Conservation (phyloP, 2,113 vertebrate species). For the Catharus fuscescens region DNA sequence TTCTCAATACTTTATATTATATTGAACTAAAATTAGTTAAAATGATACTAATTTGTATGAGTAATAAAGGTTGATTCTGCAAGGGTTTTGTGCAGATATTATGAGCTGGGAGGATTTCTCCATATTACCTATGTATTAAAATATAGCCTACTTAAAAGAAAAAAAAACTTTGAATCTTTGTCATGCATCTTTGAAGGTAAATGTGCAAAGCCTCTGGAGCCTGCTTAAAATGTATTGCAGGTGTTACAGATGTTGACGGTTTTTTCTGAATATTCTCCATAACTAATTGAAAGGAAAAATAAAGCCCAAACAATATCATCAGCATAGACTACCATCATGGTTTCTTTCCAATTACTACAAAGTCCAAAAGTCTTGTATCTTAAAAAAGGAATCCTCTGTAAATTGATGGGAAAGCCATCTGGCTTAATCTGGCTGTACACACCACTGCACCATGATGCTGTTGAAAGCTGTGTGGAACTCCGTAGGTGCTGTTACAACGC, state of each 20-base stretch:
- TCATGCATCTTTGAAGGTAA: background rate
- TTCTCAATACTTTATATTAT: background rate
- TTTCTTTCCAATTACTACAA: background rate
- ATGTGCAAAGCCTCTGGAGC: background rate
- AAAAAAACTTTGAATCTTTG: background rate
- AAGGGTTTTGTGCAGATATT: background rate
- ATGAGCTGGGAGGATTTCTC: background rate
- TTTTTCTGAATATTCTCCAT: background rate
- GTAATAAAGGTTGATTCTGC: background rate
- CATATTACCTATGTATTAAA: background rate
- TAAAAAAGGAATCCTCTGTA: background rate
- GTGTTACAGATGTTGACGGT: background rate
- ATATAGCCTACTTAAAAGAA: background rate
- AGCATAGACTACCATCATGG: background rate
- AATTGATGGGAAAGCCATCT: accelerated
- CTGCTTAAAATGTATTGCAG: background rate
- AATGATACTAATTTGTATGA: background rate
- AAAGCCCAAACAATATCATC: background rate
- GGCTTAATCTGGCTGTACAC: background rate
- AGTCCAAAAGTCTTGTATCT: background rate
- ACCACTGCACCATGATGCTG: too few relatives aligned
- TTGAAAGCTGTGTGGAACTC: background rate
- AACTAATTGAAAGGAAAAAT: background rate
- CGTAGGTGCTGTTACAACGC: background rate
- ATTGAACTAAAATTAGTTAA: background rate